Evolutionary conservation across 1,140 invertebrate genomes (phyloP), one percentile per base, ranked within the genome.

Genomic region (Bicyclus anynana): DNA sequence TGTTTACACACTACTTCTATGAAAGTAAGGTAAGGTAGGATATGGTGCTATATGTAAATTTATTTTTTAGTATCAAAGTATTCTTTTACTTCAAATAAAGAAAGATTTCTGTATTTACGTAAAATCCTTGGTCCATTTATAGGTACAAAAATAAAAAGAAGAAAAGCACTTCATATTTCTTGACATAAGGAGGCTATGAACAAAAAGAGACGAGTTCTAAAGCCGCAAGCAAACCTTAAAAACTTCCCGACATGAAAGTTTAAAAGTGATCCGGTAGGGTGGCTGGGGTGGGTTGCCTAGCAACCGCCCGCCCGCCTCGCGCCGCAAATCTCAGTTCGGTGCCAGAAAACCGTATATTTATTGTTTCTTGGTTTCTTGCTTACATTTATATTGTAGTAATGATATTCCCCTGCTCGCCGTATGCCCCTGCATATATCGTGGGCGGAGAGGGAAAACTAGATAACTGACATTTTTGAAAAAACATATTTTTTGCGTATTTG

Each of bases 171-270:
- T 59, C 62, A 69, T 50, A 58, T 67, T 71, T 67, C 66, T 59
- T 60, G 49, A 58, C 50, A 55, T 49, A 71, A 72, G 71, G 56
- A 67, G 66, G 57, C 69, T 76, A 63, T 69, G 72, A 80, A 84
- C 72, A 82, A 79, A 82, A 84, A 82, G 80, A 77, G 66, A 84
- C 80, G 78, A 76, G 66, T 72, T 76, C 69, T 66, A 74, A 75
- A 76, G 77, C 80, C 77, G 69, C 77, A 80, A 77, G 79, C 69
- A 84, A 82, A 80, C 83, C 80, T 83, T 81, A 80, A 87, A 80
- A 87, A 87, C 72, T 85, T 87, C 75, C 72, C 75, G 77, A 80
- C 79, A 83, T 87, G 82, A 87, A 87, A 87, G 84, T 87, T 87
- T 87, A 87, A 87, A 87, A 87, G 84, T 85, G 82, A 84, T 85